Evolutionary conservation across 2,888 invertebrate genomes (phyloP), one percentile per base, ranked within the genome.

Genomic region (Hirtodrosophila cameraria): DNA sequence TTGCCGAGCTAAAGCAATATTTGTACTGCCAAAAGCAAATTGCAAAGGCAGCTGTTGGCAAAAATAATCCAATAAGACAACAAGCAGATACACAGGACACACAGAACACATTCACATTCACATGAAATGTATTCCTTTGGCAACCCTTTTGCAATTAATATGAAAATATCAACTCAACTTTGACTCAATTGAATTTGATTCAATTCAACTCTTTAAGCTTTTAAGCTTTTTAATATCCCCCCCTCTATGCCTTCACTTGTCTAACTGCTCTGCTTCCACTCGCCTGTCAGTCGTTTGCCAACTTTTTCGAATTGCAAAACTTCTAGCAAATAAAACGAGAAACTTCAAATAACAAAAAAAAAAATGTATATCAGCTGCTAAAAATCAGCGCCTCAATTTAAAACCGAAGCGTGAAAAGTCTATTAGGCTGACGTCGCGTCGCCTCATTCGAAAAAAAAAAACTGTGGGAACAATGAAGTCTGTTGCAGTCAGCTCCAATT

Each of bases 331-430:
- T 59, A 72, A 75, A 79, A 53, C 41, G 62, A 58, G 45, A 63
- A 60, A 55, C 49, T 30, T 41, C 39, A 31, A 36, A 48, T 4
- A 46, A 13, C 31, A 43, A 36, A 35, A 48, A 45, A 30, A 39
- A 54, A 38, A n/a, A 58, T 16, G n/a, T n/a, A 46, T 81, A 80
- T 80, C 87, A 60, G 63, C 78, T 63, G 78, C 54, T 70, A 30
- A 66, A 71, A 84, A 86, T 86, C 80, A 80, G 75, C 87, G 67
- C 80, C 75, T 86, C 87, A 84, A 81, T 77, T 87, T 85, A 85
- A 81, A 81, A 69, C 75, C 85, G 54, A 81, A 86, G 80, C 85
- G 80, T 86, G 80, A 81, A 81, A 86, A 81, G 87, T 81, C 82
- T 84, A 85, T 86, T 86, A 77, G 54, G 63, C 71, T 70, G 80